A percentile compares a stretch with the other conserved stretches of the same genome.
Evolutionary conservation across 2,888 invertebrate genomes (phyloP).

Genomic region (Gisinianus flammeolus): DNA sequence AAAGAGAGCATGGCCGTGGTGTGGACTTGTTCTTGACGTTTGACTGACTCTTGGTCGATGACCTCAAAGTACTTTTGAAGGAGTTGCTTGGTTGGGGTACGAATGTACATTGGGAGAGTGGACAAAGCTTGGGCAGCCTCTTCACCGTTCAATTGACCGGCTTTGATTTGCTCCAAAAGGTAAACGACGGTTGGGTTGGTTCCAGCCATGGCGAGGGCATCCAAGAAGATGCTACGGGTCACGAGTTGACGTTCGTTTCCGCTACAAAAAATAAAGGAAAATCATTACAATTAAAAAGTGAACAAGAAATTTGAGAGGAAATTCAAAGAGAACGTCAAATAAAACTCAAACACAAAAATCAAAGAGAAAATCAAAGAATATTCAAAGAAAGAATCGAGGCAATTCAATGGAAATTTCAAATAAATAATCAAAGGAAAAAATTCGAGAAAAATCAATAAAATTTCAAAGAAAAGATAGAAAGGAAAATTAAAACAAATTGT

Average conservation of each 20-base stretch:
- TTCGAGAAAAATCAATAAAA: too few relatives aligned
- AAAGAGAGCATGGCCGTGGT: conserved; percentile 59
- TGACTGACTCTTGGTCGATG: background rate
- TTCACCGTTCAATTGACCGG: conserved; percentile 57
- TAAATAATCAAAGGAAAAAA: too few relatives aligned
- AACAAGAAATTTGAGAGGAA: too few relatives aligned
- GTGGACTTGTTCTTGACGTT: conserved; percentile 49
- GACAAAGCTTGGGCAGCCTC: conserved; percentile 59
- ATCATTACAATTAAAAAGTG: background rate
- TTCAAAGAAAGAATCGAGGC: too few relatives aligned
- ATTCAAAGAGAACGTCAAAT: background rate
- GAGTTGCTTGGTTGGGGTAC: conserved; percentile 61
- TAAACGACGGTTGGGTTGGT: conserved; percentile 26
- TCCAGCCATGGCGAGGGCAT: conserved; percentile 8
- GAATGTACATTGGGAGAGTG: conserved; percentile 59
- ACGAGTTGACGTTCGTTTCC: conserved; percentile 9
- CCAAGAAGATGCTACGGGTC: conserved; percentile 2
- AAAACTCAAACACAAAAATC: background rate
- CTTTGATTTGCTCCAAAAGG: conserved; percentile 55
- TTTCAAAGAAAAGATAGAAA: too few relatives aligned
- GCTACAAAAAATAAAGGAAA: background rate
- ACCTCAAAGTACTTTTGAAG: conserved; percentile 58
- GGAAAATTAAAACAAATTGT: too few relatives aligned
- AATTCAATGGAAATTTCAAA: too few relatives aligned
- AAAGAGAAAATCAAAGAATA: too few relatives aligned